Percentiles rank a stretch among this genome's conserved stretches.
Conservation (phyloP, 2,888 invertebrate genomes). For the Encarsia formosa region DNA sequence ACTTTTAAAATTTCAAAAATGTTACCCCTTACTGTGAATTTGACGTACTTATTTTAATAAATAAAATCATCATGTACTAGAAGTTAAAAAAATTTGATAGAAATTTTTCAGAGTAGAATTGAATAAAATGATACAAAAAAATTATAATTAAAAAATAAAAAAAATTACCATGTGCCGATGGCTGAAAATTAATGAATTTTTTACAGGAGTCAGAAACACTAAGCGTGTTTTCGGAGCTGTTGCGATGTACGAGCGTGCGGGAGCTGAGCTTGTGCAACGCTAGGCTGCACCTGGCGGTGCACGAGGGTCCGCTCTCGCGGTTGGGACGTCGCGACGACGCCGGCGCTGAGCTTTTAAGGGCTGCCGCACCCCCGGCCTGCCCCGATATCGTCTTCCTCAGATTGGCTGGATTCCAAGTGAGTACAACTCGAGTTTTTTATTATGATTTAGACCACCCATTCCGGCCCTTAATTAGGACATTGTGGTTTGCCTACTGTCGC, state of each 20-base stretch:
- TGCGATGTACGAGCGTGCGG: constrained; percentile 53
- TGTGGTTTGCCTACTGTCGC: too few relatives aligned
- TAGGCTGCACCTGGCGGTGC: constrained; percentile 53
- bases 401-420: constrained; percentile 53
- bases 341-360: constrained; percentile 46
- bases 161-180: background rate
- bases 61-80: too few relatives aligned
- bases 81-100: background rate
- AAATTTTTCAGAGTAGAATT: too few relatives aligned
- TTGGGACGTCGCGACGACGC: constrained; percentile 49
- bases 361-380: constrained; percentile 50
- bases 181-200: background rate
- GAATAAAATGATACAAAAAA: too few relatives aligned
- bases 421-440: constrained; percentile 28
- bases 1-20: too few relatives aligned
- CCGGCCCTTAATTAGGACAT: too few relatives aligned
- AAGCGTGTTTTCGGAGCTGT: constrained; percentile 52
- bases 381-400: constrained; percentile 54
- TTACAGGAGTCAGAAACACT: constrained; percentile 52
- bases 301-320: constrained; percentile 48
- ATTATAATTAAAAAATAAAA: background rate
- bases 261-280: constrained; percentile 56
- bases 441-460: too few relatives aligned
- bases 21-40: too few relatives aligned
- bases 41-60: too few relatives aligned